Evolutionary conservation across 2,888 invertebrate genomes (phyloP).

Genomic region (Pachycephus smyrnensis): DNA sequence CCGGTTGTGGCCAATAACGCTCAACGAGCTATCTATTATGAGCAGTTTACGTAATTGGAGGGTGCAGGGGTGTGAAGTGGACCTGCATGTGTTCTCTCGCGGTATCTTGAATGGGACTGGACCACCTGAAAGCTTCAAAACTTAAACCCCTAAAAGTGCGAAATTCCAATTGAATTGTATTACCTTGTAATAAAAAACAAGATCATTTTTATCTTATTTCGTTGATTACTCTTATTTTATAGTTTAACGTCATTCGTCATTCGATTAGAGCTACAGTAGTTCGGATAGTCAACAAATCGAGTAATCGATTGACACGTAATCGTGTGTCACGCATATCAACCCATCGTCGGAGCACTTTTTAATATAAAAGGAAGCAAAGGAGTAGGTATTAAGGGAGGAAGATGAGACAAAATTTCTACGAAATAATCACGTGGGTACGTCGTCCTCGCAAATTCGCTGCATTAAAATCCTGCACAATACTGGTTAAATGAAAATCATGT

Average conservation of each 20-base stretch:
- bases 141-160: background rate
- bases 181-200: background rate
- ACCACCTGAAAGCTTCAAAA: background rate
- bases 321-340: background rate
- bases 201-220: background rate
- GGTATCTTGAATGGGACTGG: background rate
- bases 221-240: background rate
- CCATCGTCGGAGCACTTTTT: no score
- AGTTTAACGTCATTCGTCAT: background rate
- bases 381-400: background rate
- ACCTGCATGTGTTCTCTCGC: background rate
- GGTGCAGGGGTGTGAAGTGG: slow-evolving; percentile 2
- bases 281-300: background rate
- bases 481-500: background rate
- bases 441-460: background rate
- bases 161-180: background rate
- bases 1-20: slow-evolving; percentile 11
- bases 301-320: background rate
- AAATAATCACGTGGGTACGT: background rate
- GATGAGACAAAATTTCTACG: background rate
- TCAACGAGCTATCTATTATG: slow-evolving; percentile 11
- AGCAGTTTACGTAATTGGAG: slow-evolving; percentile 13
- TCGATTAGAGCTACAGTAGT: background rate
- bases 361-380: no score
- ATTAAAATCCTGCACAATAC: background rate